These are phyloP conservation scores for Cactoblastis cactorum DNA, from an alignment of 2,888 invertebrate species.

Conservation along the genomic window DNA sequence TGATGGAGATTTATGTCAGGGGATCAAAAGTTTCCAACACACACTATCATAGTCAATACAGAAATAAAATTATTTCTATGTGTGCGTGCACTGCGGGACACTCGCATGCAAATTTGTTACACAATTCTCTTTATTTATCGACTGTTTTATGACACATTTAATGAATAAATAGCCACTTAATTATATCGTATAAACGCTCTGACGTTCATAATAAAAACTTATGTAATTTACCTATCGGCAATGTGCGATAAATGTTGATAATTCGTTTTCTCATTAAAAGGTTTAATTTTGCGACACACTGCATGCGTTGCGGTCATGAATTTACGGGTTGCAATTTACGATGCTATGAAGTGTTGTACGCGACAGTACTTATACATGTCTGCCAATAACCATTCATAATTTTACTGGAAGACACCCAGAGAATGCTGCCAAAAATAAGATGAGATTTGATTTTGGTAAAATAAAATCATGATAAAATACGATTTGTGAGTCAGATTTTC, in stretches of 20 bases:
- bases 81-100: constrained; percentile 33
- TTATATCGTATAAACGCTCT: constrained; percentile 31
- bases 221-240: constrained; percentile 46
- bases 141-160: constrained; percentile 52
- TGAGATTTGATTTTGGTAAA: constrained; percentile 26
- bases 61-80: constrained; percentile 26
- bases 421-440: constrained; percentile 33
- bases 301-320: constrained; percentile 27
- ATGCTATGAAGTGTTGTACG: constrained; percentile 45
- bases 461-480: constrained; percentile 19
- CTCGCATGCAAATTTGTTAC: constrained; percentile 46
- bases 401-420: constrained; percentile 40
- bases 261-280: constrained; percentile 61
- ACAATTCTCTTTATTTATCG: constrained; percentile 46
- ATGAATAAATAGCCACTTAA: constrained; percentile 44
- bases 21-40: constrained; percentile 76
- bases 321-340: constrained; percentile 52
- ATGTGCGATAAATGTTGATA: constrained; percentile 49
- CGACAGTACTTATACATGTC: constrained; percentile 41
- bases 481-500: background rate
- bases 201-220: constrained; percentile 50
- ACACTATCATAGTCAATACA: constrained; percentile 37
- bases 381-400: constrained; percentile 42
- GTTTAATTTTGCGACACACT: constrained; percentile 56
- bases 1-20: constrained; percentile 79